Base-by-base conservation (phyloP, 2,888 invertebrate species). In the Archaeoteleia sp. region DNA sequence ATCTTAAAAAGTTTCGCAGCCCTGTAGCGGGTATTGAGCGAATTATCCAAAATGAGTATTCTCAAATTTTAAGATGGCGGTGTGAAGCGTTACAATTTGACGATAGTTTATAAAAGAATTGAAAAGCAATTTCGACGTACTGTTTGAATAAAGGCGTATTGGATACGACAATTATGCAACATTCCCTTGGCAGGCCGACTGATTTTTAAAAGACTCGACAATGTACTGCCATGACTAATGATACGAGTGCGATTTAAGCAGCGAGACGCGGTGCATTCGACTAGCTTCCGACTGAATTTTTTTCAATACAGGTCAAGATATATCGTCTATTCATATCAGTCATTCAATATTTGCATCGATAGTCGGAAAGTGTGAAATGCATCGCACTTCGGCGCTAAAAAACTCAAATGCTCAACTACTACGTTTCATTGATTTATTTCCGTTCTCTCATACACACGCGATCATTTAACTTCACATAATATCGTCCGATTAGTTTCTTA, bases 291-390 rank as follows among this genome's bases (percentile, higher is more conserved):
- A 67, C 80, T 80, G 82, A 82, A 82, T 83, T 20, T 82, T 83
- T n/a, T n/a, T n/a, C n/a, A n/a, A n/a, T n/a, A n/a, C 82, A 81
- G 76, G 76, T 83, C 83, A 78, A 76, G 72, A 48, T 65, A 73
- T 69, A 76, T 83, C 82, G 82, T 82, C 82, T 77, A 70, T 74
- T 71, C 82, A 80, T 82, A 81, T 83, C 82, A 79, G 78, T 73
- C 81, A 81, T 82, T 77, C 74, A 81, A 74, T 74, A n/a, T 80
- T 77, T 82, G 82, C 82, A 84, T 84, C 84, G 72, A 84, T 82
- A 76, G 76, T 78, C 75, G 75, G 54, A 67, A 46, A 55, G 46
- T 32, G 23, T 12, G 34, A 10, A 9, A 12, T 30, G 55, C 35
- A 43, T 65, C 37, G 60, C 57, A 62, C 60, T 66, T 65, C 60